Evolutionary conservation across 2,113 vertebrate species (phyloP).

Genomic region (Toxotes chatareus): DNA sequence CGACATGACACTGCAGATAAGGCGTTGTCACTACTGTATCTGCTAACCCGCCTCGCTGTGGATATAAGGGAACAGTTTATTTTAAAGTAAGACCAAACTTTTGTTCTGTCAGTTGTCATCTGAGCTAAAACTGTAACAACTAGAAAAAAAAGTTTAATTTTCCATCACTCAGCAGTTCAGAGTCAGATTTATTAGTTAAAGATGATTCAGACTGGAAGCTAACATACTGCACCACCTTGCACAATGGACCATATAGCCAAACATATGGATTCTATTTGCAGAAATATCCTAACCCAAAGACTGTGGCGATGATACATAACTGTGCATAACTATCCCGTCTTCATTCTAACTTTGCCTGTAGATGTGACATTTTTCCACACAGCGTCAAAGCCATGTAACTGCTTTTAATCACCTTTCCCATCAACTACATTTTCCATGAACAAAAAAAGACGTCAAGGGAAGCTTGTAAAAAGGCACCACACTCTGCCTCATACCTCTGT

Average conservation of each 20-base stretch:
- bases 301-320: conserved; percentile 2
- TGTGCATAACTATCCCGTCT: conserved; percentile 4
- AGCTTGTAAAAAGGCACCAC: conserved; percentile 19
- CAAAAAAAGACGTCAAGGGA: not conserved
- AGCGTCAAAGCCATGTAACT: not conserved
- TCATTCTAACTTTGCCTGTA: not conserved
- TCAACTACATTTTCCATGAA: not conserved
- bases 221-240: conserved; percentile 17
- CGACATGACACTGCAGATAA: not conserved
- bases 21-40: not conserved
- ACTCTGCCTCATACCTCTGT: conserved; percentile 9
- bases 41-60: not conserved
- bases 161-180: conserved; percentile 16
- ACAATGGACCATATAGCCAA: conserved; percentile 4
- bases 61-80: not conserved
- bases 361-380: conserved; percentile 2
- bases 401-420: not conserved
- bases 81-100: not conserved
- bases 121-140: not conserved
- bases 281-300: conserved; percentile 13
- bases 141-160: not conserved
- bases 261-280: conserved; percentile 48
- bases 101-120: not conserved
- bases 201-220: conserved; percentile 17
- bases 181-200: conserved; percentile 4